A percentile compares a stretch with the other conserved stretches of the same genome.
Evolutionary conservation across 1,140 invertebrate species (phyloP).

Genomic region (Bicyclus anynana): DNA sequence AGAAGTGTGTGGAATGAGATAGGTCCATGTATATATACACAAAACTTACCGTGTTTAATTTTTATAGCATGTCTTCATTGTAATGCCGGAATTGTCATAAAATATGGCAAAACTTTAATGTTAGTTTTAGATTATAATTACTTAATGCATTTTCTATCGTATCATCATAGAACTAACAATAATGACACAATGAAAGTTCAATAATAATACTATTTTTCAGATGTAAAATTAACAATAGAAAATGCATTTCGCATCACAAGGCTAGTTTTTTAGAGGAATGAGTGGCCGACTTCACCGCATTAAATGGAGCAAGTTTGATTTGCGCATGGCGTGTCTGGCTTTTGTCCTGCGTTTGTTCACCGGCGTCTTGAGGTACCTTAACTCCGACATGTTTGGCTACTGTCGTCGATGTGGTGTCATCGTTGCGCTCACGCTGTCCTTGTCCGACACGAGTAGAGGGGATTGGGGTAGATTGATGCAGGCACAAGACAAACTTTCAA

Average conservation of each 20-base stretch:
- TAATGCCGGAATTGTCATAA: conserved; percentile 12
- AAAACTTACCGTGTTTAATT: conserved; percentile 5
- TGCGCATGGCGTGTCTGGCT: conserved; percentile 71
- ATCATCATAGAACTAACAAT: background rate
- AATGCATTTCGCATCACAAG: conserved; percentile 57
- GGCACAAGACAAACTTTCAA: conserved; percentile 10
- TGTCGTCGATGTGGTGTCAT: conserved; percentile 62
- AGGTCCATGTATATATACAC: conserved; percentile 17
- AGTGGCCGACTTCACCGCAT: conserved; percentile 73
- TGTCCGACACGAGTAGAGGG: conserved; percentile 54
- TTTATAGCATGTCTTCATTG: conserved; percentile 20
- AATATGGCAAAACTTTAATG: conserved; percentile 18
- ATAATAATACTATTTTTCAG: conserved; percentile 32
- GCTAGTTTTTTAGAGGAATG: conserved; percentile 73
- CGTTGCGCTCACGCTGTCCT: conserved; percentile 58
- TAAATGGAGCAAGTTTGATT: conserved; percentile 70
- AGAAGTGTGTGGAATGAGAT: conserved; percentile 1
- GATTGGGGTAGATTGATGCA: conserved; percentile 59
- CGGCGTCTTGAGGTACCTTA: conserved; percentile 65
- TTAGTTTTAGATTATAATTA: conserved; percentile 27
- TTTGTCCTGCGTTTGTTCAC: conserved; percentile 66
- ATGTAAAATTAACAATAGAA: conserved; percentile 46
- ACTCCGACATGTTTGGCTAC: conserved; percentile 62
- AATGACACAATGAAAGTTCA: background rate
- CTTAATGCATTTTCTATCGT: conserved; percentile 56